phyloP scores from a whole-genome alignment of 2,113 vertebrate genomes.

The Vulpes ferrilata region DNA sequence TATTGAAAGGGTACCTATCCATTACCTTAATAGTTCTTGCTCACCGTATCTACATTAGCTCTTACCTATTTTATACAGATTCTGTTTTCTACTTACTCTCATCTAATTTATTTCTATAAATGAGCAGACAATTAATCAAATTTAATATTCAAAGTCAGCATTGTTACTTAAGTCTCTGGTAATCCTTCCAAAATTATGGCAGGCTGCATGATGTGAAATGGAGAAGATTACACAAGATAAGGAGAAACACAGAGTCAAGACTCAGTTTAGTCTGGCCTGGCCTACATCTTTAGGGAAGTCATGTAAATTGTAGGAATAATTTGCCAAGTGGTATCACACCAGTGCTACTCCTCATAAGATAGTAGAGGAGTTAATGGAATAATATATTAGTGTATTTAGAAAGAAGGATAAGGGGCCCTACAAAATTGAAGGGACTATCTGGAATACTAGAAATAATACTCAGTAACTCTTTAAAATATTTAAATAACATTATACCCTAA shows the following conservation, averaged over 20 bases:
- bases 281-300: rapidly evolving
- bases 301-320: rapidly evolving
- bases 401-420: neutral
- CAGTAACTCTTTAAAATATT: too few species aligned
- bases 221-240: rapidly evolving
- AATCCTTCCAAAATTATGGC: neutral
- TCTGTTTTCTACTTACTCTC: constrained; percentile 21
- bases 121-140: constrained; percentile 63
- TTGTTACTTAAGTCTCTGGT: constrained; percentile 31
- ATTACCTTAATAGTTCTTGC: constrained; percentile 21
- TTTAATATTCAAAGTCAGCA: neutral
- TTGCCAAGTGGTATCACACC: rapidly evolving
- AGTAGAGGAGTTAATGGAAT: rapidly evolving
- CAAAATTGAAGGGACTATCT: neutral
- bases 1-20: neutral
- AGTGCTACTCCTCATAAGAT: too few species aligned
- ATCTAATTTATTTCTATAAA: constrained; percentile 45
- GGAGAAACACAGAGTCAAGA: neutral
- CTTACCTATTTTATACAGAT: rapidly evolving
- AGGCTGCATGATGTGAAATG: rapidly evolving
- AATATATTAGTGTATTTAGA: rapidly evolving
- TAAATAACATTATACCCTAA: neutral
- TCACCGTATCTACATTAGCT: neutral
- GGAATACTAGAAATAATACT: neutral
- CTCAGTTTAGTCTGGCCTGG: too few species aligned